Base-by-base conservation (phyloP, 2,888 invertebrate genomes). In the Teleiodes luculella region DNA sequence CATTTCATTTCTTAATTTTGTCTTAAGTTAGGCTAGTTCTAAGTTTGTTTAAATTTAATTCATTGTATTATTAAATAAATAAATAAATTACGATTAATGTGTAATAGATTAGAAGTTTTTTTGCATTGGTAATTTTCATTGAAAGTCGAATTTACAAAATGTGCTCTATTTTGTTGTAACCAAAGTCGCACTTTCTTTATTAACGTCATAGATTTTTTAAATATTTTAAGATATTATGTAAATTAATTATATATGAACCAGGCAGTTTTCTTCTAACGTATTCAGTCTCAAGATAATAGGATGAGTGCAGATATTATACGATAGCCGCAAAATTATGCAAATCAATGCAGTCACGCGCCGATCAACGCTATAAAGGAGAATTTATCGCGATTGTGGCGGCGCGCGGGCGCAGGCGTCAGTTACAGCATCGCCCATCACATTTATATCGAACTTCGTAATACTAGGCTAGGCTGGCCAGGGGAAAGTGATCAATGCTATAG, bases 401-500 rank as follows among this genome's bases (percentile, higher is more conserved):
- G 24, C 24, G 24, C 6, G 3, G 24, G 3, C 24, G 11, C 10
- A 36, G 11, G 49, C 49, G 48, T 48, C 36, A 4, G 18, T 49
- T 49, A 37, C 28, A 10, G 49, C 48, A 48, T 33, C 48, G 33
- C 35, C 3, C 20, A 24, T 46, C 24, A 24, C 57, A 56, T 55
- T 55, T 20, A 57, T 37, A 47, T 49, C 54, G 47, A 56, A 62
- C 37, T 36, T 39, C 54, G 53, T 57, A 58, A 61, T 54, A 54
- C 10, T 55, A 31, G 45, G 7, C 13, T 6, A 10, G 16, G 20
- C 41, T 18, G 18, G 30, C 16, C 14, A 11, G 52, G 63, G 52
- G 65, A 65, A 65, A 65, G 65, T 63, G 63, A 47, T 56, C 54
- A 60, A 57, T 30, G 30, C 7, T 53, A 14, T 13, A 47, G 33